phyloP scores from a whole-genome alignment of 1,140 invertebrate genomes.

The Magallana gigas region DNA sequence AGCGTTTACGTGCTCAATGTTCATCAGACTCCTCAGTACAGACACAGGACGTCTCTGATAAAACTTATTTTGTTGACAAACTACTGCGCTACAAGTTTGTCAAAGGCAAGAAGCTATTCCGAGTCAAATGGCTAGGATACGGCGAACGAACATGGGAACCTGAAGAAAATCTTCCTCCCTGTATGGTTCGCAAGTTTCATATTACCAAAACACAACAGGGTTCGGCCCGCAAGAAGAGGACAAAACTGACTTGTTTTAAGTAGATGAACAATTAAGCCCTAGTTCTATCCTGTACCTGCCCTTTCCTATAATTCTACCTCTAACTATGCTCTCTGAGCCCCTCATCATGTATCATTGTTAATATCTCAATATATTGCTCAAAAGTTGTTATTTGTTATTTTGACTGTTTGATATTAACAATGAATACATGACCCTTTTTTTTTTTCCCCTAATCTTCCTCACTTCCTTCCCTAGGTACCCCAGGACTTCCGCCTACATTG shows the following conservation, averaged over 20 bases:
- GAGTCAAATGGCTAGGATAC: constrained; percentile 35
- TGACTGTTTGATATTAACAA: not conserved
- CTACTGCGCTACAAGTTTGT: not conserved
- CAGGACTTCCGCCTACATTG: no score
- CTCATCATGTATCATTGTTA: not conserved
- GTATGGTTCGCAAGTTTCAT: constrained; percentile 32
- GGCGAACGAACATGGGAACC: constrained; percentile 46
- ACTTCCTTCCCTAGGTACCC: not conserved
- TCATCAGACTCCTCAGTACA: no score
- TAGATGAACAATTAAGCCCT: not conserved
- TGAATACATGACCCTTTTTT: not conserved
- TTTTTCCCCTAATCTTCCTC: not conserved
- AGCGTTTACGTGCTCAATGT: no score
- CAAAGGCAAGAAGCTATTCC: not conserved
- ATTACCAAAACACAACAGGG: constrained; percentile 49
- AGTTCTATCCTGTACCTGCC: not conserved
- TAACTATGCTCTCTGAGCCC: not conserved
- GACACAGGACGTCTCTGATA: not conserved
- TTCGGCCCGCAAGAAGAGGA: constrained; percentile 35
- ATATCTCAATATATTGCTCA: not conserved
- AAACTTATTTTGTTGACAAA: not conserved
- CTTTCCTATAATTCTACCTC: not conserved
- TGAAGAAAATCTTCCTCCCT: constrained; percentile 29
- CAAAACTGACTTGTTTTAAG: constrained; percentile 3
- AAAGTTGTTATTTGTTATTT: not conserved